Base-by-base conservation (phyloP, 2,797 vertebrate species). In the Enteromius trimaculatus region DNA sequence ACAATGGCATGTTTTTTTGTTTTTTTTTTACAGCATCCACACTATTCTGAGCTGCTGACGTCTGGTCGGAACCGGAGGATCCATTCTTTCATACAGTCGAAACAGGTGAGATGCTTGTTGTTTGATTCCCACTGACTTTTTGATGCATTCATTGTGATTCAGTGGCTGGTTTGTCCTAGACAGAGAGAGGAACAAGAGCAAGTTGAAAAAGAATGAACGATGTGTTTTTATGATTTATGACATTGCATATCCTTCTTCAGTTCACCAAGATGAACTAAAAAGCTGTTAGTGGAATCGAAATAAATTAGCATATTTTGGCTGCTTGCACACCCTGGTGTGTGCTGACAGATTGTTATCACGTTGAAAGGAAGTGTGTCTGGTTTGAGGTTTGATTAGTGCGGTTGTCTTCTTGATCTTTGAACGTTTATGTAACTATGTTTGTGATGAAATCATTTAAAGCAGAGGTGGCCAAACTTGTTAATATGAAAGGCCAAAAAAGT, bases 41-140 rank as follows among this genome's bases (percentile, higher is more conserved):
- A 23, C 17, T 39, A 55, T 58, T 68, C 72, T 68, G 17, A 68
- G 62, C 17, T 47, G 72, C 29, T 44, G 72, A 58, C 64, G 2
- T 69, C 81, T 77, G 49, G 31, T 77, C 4, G 11, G 26, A 82
- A 77, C 34, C 4, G 19, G 23, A 77, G 74, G 26, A 58, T 44
- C 26, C 8, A 8, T 34, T 77, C 23, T 69, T 76, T 68, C 34
- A 60, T 34, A 66, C 10, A 44, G 19, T 58, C 51, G 17, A 17
- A 47, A 42, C 51, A 55, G 81, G 72, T 77, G 69, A 23, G 49
- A 31, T 42, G 10, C 65, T n/a, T 64, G 31, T 37, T 51, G 10
- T 8, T 58, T 9, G 6, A 34, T 39, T 68, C 34, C 37, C 14
- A 34, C 8, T 77, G 14, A 17, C 3, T 47, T 79, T 55, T 79